These are phyloP conservation scores for Resseliella maxima DNA, from an alignment of 2,888 invertebrate genomes.

Conservation along the genomic window DNA sequence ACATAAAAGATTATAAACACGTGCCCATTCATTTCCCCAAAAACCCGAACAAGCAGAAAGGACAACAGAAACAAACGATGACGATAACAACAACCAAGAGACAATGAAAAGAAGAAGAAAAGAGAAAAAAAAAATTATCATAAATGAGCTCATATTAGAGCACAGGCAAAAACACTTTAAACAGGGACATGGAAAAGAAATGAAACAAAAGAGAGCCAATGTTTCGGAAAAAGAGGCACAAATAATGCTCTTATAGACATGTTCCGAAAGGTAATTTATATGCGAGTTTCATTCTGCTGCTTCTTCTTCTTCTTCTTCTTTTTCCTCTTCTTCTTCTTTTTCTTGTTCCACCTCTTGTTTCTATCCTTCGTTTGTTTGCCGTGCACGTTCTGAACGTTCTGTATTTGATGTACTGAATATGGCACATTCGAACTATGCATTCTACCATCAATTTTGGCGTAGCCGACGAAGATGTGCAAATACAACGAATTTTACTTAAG, in stretches of 20 bases:
- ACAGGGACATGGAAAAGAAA: neutral
- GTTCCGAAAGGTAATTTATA: slow-evolving; percentile 34
- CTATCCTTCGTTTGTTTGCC: neutral
- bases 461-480: neutral
- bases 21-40: slow-evolving; percentile 17
- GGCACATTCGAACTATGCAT: neutral
- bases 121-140: no score
- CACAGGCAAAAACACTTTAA: neutral
- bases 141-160: neutral
- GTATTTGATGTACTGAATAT: neutral
- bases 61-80: neutral
- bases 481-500: slow-evolving; percentile 23
- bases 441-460: neutral
- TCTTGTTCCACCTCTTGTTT: no score
- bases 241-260: neutral
- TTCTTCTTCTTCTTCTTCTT: neutral
- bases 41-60: neutral
- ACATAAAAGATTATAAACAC: slow-evolving; percentile 33
- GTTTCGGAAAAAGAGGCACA: neutral
- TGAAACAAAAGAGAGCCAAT: neutral
- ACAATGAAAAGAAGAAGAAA: no score
- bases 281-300: neutral
- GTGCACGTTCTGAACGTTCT: neutral
- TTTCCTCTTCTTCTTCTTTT: neutral
- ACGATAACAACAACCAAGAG: neutral